Conservation (phyloP, 2,888 invertebrate species). For the Drosophila anceps region DNA sequence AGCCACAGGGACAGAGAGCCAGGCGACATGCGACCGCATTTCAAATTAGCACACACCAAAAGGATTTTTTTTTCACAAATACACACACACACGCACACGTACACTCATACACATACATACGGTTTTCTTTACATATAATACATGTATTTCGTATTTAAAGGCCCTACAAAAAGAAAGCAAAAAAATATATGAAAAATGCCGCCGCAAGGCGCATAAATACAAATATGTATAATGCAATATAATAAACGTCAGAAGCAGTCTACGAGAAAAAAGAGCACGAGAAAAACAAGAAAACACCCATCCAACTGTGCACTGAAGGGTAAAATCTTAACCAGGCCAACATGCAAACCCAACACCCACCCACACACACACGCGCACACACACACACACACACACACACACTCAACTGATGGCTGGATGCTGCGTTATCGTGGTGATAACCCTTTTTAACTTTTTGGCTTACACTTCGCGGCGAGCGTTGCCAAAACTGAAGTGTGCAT, state of each 20-base stretch:
- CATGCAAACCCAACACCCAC: no score
- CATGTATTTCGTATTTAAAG: conserved; percentile 48
- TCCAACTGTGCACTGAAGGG: conserved; percentile 41
- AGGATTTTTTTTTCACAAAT: conserved; percentile 22
- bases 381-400: not conserved
- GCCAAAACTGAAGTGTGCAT: conserved; percentile 38
- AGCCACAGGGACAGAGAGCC: conserved; percentile 32
- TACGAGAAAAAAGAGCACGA: conserved; percentile 27
- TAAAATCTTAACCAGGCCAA: conserved; percentile 37
- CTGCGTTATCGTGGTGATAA: conserved; percentile 64
- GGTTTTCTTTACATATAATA: not conserved
- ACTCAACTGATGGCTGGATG: conserved; percentile 10
- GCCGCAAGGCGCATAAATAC: conserved; percentile 69
- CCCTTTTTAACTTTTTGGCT: conserved; percentile 69
- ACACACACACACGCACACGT: conserved; percentile 9
- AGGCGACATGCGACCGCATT: conserved; percentile 67
- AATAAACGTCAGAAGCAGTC: conserved; percentile 75
- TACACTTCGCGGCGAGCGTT: conserved; percentile 26
- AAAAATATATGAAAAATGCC: conserved; percentile 35
- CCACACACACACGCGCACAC: conserved; percentile 1
- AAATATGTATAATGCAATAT: conserved; percentile 75
- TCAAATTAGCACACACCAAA: conserved; percentile 72
- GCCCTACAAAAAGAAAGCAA: conserved; percentile 18
- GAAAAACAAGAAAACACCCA: conserved; percentile 28
- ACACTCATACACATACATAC: not conserved